Percentiles rank a stretch among this genome's conserved stretches.
Conservation (phyloP, 1,140 invertebrate species). For the Calliphora vicina region DNA sequence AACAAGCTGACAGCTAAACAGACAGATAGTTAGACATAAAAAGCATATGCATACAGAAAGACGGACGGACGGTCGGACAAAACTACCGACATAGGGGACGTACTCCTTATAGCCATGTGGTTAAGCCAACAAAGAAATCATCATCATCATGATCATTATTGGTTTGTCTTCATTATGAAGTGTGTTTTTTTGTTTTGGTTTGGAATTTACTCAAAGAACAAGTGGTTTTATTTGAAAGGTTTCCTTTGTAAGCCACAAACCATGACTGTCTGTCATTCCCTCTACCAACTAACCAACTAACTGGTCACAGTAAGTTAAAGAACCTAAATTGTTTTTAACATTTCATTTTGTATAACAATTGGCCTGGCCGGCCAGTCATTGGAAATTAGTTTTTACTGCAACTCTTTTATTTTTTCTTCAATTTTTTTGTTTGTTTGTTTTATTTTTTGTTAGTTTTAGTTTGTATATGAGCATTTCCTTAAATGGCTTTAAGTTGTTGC, state of each 20-base stretch:
- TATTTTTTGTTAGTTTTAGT: no score
- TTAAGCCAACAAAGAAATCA: no score
- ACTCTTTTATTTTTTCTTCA: neutral
- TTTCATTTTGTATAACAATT: neutral
- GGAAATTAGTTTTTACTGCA: neutral
- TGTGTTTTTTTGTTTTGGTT: neutral
- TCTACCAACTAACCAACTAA: no score
- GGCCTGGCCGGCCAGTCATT: neutral
- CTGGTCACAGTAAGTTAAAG: neutral
- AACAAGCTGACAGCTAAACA: neutral
- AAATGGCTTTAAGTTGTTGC: neutral
- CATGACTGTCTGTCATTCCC: neutral
- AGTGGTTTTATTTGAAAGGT: neutral
- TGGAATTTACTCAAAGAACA: neutral
- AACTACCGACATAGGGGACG: neutral
- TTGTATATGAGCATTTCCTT: neutral
- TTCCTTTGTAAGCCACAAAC: constrained; percentile 3
- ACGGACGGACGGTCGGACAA: no score
- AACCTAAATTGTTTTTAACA: neutral
- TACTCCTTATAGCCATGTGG: no score
- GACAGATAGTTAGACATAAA: no score
- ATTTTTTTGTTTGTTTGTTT: no score
- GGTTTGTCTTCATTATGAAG: neutral
- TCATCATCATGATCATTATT: neutral
- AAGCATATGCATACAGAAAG: no score